Evolutionary conservation across 2,797 vertebrate genomes (phyloP).

Genomic region (Margarornis squamiger): DNA sequence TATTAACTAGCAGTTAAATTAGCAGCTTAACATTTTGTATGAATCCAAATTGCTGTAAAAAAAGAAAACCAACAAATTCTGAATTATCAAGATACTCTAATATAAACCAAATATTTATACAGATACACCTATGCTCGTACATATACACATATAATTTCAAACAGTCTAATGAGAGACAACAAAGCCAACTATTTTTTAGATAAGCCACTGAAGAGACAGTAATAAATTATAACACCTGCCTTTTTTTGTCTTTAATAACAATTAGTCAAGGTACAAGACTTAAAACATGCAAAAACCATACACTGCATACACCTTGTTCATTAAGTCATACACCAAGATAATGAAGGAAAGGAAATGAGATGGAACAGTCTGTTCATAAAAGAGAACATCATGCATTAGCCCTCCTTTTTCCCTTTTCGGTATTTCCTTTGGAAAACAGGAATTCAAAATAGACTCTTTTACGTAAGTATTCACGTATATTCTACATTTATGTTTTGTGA

Average conservation of each 20-base stretch:
- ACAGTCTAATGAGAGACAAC: not conserved
- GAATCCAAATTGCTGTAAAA: not conserved
- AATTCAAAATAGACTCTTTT: not conserved
- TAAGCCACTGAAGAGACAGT: not conserved
- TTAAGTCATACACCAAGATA: not conserved
- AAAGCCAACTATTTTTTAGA: not conserved
- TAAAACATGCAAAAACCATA: not conserved
- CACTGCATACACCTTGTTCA: not conserved
- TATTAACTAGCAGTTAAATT: not conserved
- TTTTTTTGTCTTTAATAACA: not conserved
- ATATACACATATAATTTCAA: not conserved
- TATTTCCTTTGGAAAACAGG: not conserved
- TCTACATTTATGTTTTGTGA: not conserved
- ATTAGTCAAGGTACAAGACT: not conserved
- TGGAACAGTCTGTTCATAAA: not conserved
- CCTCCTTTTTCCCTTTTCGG: not conserved
- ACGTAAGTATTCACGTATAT: not conserved
- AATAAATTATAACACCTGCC: not conserved
- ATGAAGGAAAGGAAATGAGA: not conserved
- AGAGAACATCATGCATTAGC: not conserved
- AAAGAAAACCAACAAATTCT: not conserved
- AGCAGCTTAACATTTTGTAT: not conserved
- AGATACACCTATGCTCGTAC: not conserved
- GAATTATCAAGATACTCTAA: not conserved
- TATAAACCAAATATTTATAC: not conserved